Base-by-base conservation (phyloP, 2,113 vertebrate genomes). In the Cheilinus undulatus region DNA sequence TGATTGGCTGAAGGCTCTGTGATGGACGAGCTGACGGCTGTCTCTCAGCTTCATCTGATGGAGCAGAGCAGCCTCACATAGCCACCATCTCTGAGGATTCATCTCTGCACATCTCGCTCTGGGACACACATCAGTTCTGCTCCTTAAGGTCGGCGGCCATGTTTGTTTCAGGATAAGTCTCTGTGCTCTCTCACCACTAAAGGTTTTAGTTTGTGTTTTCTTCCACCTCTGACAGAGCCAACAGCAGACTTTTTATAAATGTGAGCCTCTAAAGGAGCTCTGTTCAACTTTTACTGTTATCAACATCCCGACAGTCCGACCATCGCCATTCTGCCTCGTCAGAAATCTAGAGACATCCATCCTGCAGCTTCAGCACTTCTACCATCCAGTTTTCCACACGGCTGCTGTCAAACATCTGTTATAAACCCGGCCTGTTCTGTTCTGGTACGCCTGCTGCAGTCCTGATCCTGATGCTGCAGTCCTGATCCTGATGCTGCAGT, bases 1-100 rank as follows among this genome's bases (percentile, higher is more conserved):
- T 34, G 32, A 34, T 34, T 34, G 32, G 32, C 32, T 34, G 32
- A 11, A 34, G 32, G 32, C 8, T 34, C 10, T 3, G 11, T 34
- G 3, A 34, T 7, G 32, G 32, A 34, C 32, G 32, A 10, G 32
- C 11, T 10, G 32, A 34, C 32, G 11, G 32, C 32, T 34, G 32
- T 24, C 46, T 46, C 3, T 36, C 46, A 52, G 53, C 46, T 26
- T 34, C 32, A 5, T 34, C 46, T 32, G 38, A 59, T 53, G n/a
- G n/a, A n/a, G n/a, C 67, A 54, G 68, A 52, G 46, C 42, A 32
- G 43, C 26, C 62, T 15, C 60, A 42, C n/a, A n/a, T n/a, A n/a
- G n/a, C n/a, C n/a, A n/a, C n/a, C n/a, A n/a, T n/a, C n/a, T n/a
- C n/a, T n/a, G n/a, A n/a, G 32, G 22, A 32, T 36, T 61, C 56